Evolutionary conservation across 2,113 vertebrate species (phyloP).

Genomic region (Nerophis ophidion): DNA sequence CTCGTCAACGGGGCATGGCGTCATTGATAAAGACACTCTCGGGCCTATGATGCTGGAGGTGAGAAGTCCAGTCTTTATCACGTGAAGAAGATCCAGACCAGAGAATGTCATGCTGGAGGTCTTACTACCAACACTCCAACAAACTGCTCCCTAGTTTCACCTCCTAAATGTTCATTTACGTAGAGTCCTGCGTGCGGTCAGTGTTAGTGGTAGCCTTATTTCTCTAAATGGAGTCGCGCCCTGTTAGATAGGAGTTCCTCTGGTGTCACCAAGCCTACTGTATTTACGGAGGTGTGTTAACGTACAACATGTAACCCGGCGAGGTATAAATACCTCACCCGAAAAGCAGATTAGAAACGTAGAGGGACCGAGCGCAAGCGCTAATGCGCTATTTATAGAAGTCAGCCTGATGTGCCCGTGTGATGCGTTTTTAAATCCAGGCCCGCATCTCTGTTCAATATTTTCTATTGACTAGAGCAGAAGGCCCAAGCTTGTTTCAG

Average conservation of each 20-base stretch:
- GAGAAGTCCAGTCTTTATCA: background rate
- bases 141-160: too few species aligned
- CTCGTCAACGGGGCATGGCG: constrained; percentile 90
- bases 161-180: too few species aligned
- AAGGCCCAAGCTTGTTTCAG: too few species aligned
- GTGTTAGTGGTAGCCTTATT: constrained; percentile 1
- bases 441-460: too few species aligned
- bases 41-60: constrained; percentile 99
- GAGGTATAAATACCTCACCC: constrained; percentile 51
- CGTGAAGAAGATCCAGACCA: background rate
- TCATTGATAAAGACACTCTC: constrained; percentile 96
- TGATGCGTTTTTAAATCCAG: too few species aligned
- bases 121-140: too few species aligned
- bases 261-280: constrained; percentile 21
- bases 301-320: constrained; percentile 38
- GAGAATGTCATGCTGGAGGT: background rate
- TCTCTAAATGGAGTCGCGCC: constrained; percentile 14
- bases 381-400: constrained; percentile 34
- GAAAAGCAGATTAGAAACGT: constrained; percentile 51
- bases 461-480: too few species aligned
- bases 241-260: constrained; percentile 35
- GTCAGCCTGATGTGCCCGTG: background rate
- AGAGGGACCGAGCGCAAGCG: constrained; percentile 6
- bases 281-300: constrained; percentile 19
- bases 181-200: too few species aligned